phyloP scores from a whole-genome alignment of 2,888 invertebrate species.

The Axea sp. region DNA sequence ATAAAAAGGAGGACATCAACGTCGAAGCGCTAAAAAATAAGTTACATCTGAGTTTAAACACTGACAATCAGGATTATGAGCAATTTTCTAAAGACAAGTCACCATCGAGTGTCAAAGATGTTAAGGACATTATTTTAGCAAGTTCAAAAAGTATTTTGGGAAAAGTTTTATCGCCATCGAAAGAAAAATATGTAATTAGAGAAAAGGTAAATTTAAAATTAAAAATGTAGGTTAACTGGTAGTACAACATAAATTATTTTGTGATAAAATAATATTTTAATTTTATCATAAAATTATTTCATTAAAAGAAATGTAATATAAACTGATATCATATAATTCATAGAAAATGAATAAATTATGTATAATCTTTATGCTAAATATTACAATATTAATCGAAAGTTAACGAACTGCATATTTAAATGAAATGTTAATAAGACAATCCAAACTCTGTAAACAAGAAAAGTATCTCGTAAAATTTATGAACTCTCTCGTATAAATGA shows the following conservation, averaged over 20 bases:
- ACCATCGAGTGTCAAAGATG: constrained; percentile 84
- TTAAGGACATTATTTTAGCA: constrained; percentile 85
- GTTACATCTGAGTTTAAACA: constrained; percentile 75
- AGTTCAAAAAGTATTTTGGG: constrained; percentile 87
- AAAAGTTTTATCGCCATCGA: constrained; percentile 88
- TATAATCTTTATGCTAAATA: no score
- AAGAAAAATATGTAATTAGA: constrained; percentile 82
- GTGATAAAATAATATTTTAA: no score
- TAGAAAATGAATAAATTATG: no score
- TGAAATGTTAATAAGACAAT: no score
- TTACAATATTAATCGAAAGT: no score
- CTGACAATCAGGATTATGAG: constrained; percentile 74
- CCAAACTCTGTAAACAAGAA: background rate
- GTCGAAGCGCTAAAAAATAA: constrained; percentile 76
- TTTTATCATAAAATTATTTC: no score
- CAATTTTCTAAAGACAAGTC: constrained; percentile 80
- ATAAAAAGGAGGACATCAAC: constrained; percentile 75
- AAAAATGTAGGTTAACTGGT: no score
- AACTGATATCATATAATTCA: no score
- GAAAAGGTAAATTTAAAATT: constrained; percentile 78
- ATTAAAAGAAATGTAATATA: no score
- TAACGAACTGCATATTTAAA: no score
- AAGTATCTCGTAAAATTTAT: background rate
- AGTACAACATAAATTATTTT: no score
- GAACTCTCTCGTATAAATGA: no score